A percentile compares a stretch with the other conserved stretches of the same genome.
phyloP scores from a whole-genome alignment of 2,888 invertebrate genomes.

The Cheilosia impressa region DNA sequence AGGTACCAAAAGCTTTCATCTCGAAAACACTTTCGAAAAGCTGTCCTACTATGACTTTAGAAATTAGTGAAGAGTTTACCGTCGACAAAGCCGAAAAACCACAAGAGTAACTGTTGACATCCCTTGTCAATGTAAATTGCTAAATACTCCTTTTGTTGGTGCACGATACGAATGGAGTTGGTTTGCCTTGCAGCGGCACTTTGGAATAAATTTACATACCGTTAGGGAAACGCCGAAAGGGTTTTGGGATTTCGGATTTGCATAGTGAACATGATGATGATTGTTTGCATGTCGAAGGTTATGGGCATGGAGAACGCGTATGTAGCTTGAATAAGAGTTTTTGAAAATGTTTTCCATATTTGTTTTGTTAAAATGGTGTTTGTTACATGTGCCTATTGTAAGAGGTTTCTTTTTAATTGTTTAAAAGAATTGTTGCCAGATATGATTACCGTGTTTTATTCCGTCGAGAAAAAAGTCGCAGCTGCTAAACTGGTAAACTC shows the following conservation, averaged over 20 bases:
- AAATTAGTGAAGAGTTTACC: constrained; percentile 25
- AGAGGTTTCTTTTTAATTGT: too few species aligned
- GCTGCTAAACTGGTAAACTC: too few species aligned
- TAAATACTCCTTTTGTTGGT: constrained; percentile 30
- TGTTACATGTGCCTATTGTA: too few species aligned
- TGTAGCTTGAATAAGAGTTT: too few species aligned
- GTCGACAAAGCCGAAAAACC: constrained; percentile 6
- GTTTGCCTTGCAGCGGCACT: not conserved
- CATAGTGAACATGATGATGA: constrained; percentile 31
- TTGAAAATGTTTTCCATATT: too few species aligned
- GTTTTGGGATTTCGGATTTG: constrained; percentile 41
- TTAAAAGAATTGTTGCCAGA: too few species aligned
- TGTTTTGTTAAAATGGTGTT: too few species aligned
- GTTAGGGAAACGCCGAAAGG: constrained; percentile 1
- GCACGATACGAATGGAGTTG: not conserved
- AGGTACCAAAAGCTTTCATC: not conserved
- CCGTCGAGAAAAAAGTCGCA: too few species aligned
- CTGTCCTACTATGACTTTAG: constrained; percentile 1
- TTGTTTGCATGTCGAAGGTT: constrained; percentile 15
- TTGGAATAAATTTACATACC: constrained; percentile 47
- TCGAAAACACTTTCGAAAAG: constrained; percentile 6
- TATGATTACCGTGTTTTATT: too few species aligned
- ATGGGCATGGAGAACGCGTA: not conserved
- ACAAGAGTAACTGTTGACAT: constrained; percentile 26
- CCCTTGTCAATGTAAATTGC: constrained; percentile 51